Evolutionary conservation across 2,113 vertebrate genomes (phyloP).

Genomic region (Macquaria ambigua): DNA sequence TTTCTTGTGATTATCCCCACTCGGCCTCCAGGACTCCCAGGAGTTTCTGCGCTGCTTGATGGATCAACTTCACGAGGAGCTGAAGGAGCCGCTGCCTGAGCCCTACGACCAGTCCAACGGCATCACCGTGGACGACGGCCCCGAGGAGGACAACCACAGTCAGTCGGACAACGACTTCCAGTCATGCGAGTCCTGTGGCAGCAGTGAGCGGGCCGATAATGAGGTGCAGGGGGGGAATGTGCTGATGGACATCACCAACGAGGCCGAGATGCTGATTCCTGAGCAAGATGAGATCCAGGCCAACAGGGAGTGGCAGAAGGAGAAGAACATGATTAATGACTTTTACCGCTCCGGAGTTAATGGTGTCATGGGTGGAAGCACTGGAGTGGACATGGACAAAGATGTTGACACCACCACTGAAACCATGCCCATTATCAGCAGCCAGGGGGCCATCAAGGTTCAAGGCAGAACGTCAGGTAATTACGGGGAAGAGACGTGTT

Average conservation of each 20-base stretch:
- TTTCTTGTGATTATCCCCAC: slow-evolving; percentile 3
- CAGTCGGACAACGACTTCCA: slow-evolving; percentile 93
- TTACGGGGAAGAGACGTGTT: not conserved
- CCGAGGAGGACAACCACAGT: slow-evolving; percentile 89
- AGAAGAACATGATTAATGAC: slow-evolving; percentile 91
- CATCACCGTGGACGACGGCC: slow-evolving; percentile 82
- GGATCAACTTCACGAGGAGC: slow-evolving; percentile 98
- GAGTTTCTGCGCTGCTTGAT: slow-evolving; percentile 98
- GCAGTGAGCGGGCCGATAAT: slow-evolving; percentile 89
- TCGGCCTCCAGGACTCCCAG: slow-evolving; percentile 90
- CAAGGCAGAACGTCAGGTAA: slow-evolving; percentile 91
- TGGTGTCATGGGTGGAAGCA: slow-evolving; percentile 80
- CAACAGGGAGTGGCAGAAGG: slow-evolving; percentile 92
- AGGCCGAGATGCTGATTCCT: slow-evolving; percentile 93
- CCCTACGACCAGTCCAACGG: slow-evolving; percentile 85
- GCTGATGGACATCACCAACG: slow-evolving; percentile 85
- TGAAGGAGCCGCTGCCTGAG: slow-evolving; percentile 91
- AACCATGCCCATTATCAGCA: slow-evolving; percentile 87
- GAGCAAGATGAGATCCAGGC: slow-evolving; percentile 88
- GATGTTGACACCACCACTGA: slow-evolving; percentile 87
- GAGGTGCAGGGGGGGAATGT: slow-evolving; percentile 74
- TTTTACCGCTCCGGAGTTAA: slow-evolving; percentile 85
- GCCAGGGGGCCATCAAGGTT: slow-evolving; percentile 93
- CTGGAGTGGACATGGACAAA: slow-evolving; percentile 88
- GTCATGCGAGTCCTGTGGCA: slow-evolving; percentile 91